A percentile compares a stretch with the other conserved stretches of the same genome.
phyloP scores from a whole-genome alignment of 2,888 invertebrate species.

The Actias luna region DNA sequence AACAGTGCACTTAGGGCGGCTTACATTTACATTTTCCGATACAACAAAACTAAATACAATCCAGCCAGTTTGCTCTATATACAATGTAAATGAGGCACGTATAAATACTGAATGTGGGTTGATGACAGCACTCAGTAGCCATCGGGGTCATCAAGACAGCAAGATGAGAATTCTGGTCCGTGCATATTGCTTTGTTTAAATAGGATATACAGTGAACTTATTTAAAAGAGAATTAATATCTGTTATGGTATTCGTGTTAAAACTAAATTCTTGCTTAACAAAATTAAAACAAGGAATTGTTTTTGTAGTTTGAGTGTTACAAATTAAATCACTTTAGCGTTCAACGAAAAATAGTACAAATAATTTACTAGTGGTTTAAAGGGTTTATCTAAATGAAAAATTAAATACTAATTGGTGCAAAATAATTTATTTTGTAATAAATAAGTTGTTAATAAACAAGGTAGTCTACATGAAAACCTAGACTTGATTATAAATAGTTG shows the following conservation, averaged over 20 bases:
- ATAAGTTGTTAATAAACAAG: not conserved
- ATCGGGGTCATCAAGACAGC: slow-evolving; percentile 49
- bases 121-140: slow-evolving; percentile 66
- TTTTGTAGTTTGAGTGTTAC: not conserved
- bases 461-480: not conserved
- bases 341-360: too few relatives aligned
- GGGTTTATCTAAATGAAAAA: too few relatives aligned
- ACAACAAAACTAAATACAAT: slow-evolving; percentile 35
- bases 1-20: too few relatives aligned
- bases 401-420: too few relatives aligned
- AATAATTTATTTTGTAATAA: not conserved
- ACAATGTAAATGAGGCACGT: slow-evolving; percentile 43
- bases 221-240: not conserved
- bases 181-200: slow-evolving; percentile 24
- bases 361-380: too few relatives aligned
- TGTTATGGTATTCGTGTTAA: not conserved
- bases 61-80: slow-evolving; percentile 51
- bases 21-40: slow-evolving; percentile 29
- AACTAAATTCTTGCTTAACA: not conserved
- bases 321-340: too few relatives aligned
- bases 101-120: slow-evolving; percentile 58
- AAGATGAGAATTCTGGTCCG: slow-evolving; percentile 77
- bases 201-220: slow-evolving; percentile 7
- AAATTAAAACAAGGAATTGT: not conserved
- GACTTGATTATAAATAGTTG: not conserved